Percentiles rank a stretch among this genome's conserved stretches.
phyloP scores from a whole-genome alignment of 2,888 invertebrate genomes.

The Podotricha telesiphe region DNA sequence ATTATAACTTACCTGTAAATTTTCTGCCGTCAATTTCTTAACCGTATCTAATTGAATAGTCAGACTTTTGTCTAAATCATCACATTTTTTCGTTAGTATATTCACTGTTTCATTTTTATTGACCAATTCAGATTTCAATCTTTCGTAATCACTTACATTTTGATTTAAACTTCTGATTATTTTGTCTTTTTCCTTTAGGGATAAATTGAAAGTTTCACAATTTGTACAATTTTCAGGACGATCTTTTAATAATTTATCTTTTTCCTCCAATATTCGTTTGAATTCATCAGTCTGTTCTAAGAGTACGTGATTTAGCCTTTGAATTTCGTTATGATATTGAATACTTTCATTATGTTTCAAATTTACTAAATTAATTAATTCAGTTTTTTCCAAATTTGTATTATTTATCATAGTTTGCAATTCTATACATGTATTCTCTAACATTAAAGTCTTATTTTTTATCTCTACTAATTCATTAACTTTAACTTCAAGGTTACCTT shows the following conservation, averaged over 20 bases:
- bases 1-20: slow-evolving; percentile 67
- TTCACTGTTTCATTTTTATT: slow-evolving; percentile 83
- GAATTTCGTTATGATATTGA: slow-evolving; percentile 93
- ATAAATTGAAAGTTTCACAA: slow-evolving; percentile 61
- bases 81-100: slow-evolving; percentile 87
- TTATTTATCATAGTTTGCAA: slow-evolving; percentile 61
- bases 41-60: slow-evolving; percentile 87
- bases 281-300: slow-evolving; percentile 78
- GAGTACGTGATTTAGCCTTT: slow-evolving; percentile 87
- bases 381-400: slow-evolving; percentile 83
- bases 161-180: slow-evolving; percentile 65
- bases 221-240: slow-evolving; percentile 54
- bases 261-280: slow-evolving; percentile 64
- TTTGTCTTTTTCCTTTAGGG: slow-evolving; percentile 70
- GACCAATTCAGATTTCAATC: slow-evolving; percentile 73
- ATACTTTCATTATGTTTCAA: slow-evolving; percentile 93
- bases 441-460: slow-evolving; percentile 52
- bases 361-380: slow-evolving; percentile 88
- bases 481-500: slow-evolving; percentile 54
- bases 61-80: slow-evolving; percentile 86
- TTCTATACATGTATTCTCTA: slow-evolving; percentile 60
- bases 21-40: slow-evolving; percentile 85
- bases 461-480: slow-evolving; percentile 57
- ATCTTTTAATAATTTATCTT: slow-evolving; percentile 55
- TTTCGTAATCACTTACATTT: slow-evolving; percentile 57